Evolutionary conservation across 2,888 invertebrate genomes (phyloP).

Genomic region (Digitonthophagus gazella): DNA sequence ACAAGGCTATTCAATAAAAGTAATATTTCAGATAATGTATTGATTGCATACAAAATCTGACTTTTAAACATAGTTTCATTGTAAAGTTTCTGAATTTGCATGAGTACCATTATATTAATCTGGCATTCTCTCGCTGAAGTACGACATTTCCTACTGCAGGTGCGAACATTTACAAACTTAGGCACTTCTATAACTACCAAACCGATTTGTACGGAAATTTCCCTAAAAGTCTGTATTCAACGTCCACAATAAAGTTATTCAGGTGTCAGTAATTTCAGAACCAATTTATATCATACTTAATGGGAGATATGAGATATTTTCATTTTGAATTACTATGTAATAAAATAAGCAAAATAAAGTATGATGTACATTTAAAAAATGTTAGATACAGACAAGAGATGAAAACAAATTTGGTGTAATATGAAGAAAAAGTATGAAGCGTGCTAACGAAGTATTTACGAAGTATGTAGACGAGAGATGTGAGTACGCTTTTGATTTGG

Average conservation of each 20-base stretch:
- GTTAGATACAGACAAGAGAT: no score
- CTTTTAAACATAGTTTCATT: no score
- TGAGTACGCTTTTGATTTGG: neutral
- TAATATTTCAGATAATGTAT: no score
- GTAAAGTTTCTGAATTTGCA: neutral
- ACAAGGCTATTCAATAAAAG: no score
- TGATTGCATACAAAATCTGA: no score
- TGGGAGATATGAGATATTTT: no score
- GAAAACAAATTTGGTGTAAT: no score
- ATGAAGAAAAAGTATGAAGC: no score
- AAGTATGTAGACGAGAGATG: neutral
- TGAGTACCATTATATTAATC: neutral
- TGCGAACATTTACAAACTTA: neutral
- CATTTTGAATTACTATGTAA: no score
- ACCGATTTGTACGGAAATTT: neutral
- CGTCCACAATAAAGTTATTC: neutral
- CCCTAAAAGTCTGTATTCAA: neutral
- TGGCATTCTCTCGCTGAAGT: neutral
- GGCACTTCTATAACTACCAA: neutral
- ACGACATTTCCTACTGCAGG: neutral
- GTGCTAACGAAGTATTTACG: neutral
- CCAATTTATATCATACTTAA: no score
- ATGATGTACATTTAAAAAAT: neutral
- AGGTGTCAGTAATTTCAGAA: neutral
- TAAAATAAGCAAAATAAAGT: no score